Base-by-base conservation (phyloP, 2,797 vertebrate species). In the Passerculus sandwichensis region DNA sequence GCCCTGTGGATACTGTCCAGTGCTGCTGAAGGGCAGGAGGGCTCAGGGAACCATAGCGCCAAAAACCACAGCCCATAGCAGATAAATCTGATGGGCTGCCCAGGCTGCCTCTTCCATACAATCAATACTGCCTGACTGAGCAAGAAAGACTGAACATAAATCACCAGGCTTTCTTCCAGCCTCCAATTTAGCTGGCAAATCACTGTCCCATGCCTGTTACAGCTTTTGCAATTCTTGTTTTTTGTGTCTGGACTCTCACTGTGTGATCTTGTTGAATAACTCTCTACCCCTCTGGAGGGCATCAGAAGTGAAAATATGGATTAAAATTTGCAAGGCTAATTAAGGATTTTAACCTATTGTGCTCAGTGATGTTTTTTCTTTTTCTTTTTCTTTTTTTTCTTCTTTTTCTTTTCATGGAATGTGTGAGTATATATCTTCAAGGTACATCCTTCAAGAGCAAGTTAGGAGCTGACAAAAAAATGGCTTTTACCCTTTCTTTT, bases 131-230 rank as follows among this genome's bases (percentile, higher is more conserved):
- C 34, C 30, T n/a, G 36, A 53, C 47, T 42, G 45, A 53, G 30
- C 3, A 1, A 75, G 54, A 75, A 2, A 72, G 56, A 66, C 48
- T 75, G 30, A 62, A 36, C 14, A 44, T 59, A 81, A 84, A 69
- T 78, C 51, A 75, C 27, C 27, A 69, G 34, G 8, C 9, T 78
- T 76, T 69, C 47, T 74, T 72, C 25, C 36, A 75, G 19, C 11
- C 50, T 47, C 20, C 59, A 21, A 36, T 50, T 84, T 62, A 91
- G 32, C 59, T 62, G 48, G 44, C 47, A 59, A 60, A 79, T 77
- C 38, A 11, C 60, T 75, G 27, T 59, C 47, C 19, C 21, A 6
- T 0, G 0, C 17, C 64, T 65, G 29, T 50, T 47, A 26, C 1
- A 54, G 54, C 15, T 71, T 92, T 79, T 84, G 29, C 60, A 79